A percentile compares a stretch with the other conserved stretches of the same genome.
Evolutionary conservation across 2,797 vertebrate genomes (phyloP).

Genomic region (Tympanoctomys barrerae): DNA sequence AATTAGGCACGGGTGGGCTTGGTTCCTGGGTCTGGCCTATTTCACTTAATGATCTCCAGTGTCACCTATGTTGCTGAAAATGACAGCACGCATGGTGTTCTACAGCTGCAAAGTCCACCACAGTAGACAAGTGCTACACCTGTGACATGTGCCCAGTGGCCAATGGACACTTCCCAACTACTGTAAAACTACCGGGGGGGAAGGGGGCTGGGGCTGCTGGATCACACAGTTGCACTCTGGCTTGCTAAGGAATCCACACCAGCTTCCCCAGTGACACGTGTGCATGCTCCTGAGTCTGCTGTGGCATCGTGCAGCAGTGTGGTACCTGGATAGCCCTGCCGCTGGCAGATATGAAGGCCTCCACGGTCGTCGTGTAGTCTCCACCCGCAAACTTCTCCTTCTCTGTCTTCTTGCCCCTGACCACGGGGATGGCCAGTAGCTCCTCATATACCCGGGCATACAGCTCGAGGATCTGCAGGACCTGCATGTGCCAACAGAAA

Average conservation of each 20-base stretch:
- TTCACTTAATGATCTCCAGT: neutral
- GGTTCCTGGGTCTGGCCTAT: neutral
- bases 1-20: no score
- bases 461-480: slow-evolving; percentile 96
- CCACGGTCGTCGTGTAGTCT: slow-evolving; percentile 97
- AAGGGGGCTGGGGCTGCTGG: neutral
- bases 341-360: slow-evolving; percentile 98
- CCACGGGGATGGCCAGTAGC: slow-evolving; percentile 98
- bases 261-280: neutral
- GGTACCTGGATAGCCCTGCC: slow-evolving; percentile 97
- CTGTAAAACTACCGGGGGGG: neutral
- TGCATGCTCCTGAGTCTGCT: neutral
- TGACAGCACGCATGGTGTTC: neutral
- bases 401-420: slow-evolving; percentile 97
- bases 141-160: neutral
- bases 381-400: slow-evolving; percentile 99
- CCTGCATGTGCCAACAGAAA: slow-evolving; percentile 87
- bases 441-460: slow-evolving; percentile 97
- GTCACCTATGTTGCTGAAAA: neutral
- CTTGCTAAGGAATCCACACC: neutral
- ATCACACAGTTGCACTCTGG: neutral
- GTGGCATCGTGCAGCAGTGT: neutral
- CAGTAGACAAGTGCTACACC: no score
- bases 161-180: neutral
- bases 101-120: neutral